Base-by-base conservation (phyloP, 2,888 invertebrate species). In the Pteria penguin region DNA sequence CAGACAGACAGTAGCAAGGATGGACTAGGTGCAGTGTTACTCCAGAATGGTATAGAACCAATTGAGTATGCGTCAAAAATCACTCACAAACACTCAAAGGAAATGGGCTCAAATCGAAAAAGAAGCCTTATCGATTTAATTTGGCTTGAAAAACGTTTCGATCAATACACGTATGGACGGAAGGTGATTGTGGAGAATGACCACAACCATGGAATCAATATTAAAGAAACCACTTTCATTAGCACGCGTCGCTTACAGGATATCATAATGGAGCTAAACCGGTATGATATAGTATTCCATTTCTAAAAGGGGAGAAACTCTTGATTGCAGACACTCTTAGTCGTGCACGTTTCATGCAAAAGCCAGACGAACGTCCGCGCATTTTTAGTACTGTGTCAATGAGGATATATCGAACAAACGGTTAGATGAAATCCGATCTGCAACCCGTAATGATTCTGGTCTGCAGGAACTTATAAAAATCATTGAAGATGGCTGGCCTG, bases 1-100 rank as follows among this genome's bases (percentile, higher is more conserved):
- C 83, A 85, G 62, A 78, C 75, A 1, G 79, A 86, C 32, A 82
- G 81, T 54, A 80, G 75, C 61, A 76, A 81, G 31, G 72, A 72
- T 69, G 78, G 79, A 45, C 14, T 83, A 8, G 80, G 80, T 8
- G 77, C 76, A 26, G 80, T 80, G 0, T 72, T 85, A n/a, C 70
- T 81, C 1, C 83, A 84, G 33, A 71, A 82, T 8, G 79, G 81
- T 2, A 65, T n/a, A n/a, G 63, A 74, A 57, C 81, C 83, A 0
- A 52, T 82, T 4, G 81, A 83, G 57, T 85, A 29, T 77, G 82
- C 80, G 78, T 29, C 81, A 76, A 77, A 33, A 70, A 61, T 14
- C 66, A 71, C 22, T 63, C 68, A 45, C 62, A 5, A 29, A 27
- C 18, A 45, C 72, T 14, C 62, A 72, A 55, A 33, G 54, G 8